A percentile compares a stretch with the other conserved stretches of the same genome.
phyloP scores from a whole-genome alignment of 2,113 vertebrate species.

The Thermophis baileyi region DNA sequence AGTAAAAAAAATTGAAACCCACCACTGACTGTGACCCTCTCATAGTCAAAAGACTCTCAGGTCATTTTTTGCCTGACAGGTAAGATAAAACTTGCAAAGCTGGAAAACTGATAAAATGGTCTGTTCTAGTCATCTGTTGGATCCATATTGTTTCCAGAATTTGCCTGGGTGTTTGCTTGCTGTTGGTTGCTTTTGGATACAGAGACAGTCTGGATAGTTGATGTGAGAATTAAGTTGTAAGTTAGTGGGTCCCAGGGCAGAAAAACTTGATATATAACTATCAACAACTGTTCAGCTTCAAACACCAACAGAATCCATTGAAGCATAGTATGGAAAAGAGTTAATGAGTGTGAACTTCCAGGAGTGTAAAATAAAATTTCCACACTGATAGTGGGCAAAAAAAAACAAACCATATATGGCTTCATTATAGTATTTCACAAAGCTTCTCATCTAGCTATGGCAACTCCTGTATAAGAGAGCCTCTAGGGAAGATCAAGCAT shows the following conservation, averaged over 20 bases:
- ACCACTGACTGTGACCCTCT: neutral
- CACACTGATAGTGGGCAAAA: neutral
- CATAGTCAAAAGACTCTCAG: neutral
- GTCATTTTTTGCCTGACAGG: neutral
- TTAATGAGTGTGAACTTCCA: neutral
- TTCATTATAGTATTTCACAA: neutral
- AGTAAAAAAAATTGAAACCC: too few species aligned
- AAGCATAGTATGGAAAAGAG: neutral
- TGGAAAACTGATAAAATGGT: neutral
- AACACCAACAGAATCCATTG: neutral
- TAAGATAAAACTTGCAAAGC: neutral
- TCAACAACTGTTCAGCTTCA: neutral
- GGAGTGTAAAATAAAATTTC: neutral
- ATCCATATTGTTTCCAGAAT: neutral
- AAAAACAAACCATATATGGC: neutral
- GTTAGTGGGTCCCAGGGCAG: neutral
- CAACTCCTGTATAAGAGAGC: neutral
- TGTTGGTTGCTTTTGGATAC: neutral
- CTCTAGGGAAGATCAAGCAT: neutral
- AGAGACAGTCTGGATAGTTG: neutral
- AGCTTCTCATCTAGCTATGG: neutral
- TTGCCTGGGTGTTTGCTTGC: neutral
- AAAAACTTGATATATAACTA: neutral
- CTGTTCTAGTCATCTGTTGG: neutral
- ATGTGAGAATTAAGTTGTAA: neutral